Base-by-base conservation (phyloP, 2,888 invertebrate genomes). In the Dolichopus griseipennis region DNA sequence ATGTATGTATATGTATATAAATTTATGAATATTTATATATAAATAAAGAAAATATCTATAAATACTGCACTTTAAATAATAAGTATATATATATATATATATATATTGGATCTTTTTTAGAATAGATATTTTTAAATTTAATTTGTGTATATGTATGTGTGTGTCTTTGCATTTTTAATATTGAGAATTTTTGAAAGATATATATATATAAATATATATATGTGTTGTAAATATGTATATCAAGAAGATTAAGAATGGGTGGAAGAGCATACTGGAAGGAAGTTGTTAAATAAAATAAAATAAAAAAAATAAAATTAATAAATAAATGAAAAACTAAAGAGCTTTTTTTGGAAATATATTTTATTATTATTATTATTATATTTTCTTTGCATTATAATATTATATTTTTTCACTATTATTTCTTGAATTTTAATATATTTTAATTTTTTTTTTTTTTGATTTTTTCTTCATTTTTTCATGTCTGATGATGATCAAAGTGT, bases 391-490 rank as follows among this genome's bases (percentile, higher is more conserved):
- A n/a, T n/a, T n/a, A n/a, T n/a, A n/a, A n/a, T n/a, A n/a, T 41
- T 15, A 41, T 52, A 18, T 18, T 18, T 18, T 18, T 52, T 15
- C 18, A 52, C 52, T 52, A 15, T 52, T 18, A 52, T 52, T 52
- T 52, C 52, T 52, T 52, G 52, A 52, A 52, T 52, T 52, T 52
- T 52, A 52, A 52, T 52, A 4, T 52, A 52, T 52, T 52, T 52
- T 52, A 52, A 52, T 52, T 18, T 52, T 15, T 27, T 27, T 27
- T 52, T 52, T 37, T 18, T 18, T 52, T 18, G 18, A 18, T 12
- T 52, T 15, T 52, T 52, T 37, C 52, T 18, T 52, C 15, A 52
- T 52, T 12, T 52, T 15, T 27, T 27, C 27, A 27, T 52, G 52
- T 52, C 52, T 15, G 5, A 15, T 52, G 52, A 52, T 52, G 5